Percentiles rank a stretch among this genome's conserved stretches.
phyloP scores from a whole-genome alignment of 92 coral and sea anemone genomes.

The Zoanthus solanderi region DNA sequence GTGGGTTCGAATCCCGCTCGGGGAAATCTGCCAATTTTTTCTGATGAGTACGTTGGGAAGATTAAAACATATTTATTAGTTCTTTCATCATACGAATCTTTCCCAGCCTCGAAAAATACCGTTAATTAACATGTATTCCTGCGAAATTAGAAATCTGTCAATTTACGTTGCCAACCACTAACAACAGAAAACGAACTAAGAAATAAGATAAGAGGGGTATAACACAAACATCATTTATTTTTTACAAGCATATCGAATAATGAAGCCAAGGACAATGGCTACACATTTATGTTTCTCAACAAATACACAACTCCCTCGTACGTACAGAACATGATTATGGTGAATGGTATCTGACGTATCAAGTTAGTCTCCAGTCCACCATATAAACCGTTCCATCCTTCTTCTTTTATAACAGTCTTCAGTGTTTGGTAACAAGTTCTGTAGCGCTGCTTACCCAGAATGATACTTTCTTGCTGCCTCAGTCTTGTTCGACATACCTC shows the following conservation, averaged over 20 bases:
- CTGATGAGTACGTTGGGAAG: too few relatives aligned
- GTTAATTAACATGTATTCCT: too few relatives aligned
- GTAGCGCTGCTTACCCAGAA: slow-evolving; percentile 56
- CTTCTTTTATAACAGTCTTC: slow-evolving; percentile 44
- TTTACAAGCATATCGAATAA: background rate
- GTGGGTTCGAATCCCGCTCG: too few relatives aligned
- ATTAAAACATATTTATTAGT: too few relatives aligned
- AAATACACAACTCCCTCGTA: slow-evolving; percentile 57
- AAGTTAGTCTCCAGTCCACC: slow-evolving; percentile 60
- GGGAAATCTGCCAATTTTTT: too few relatives aligned
- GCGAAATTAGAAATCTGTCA: too few relatives aligned
- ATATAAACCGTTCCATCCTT: slow-evolving; percentile 63
- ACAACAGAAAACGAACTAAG: background rate
- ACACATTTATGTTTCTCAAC: slow-evolving; percentile 9
- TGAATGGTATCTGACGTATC: slow-evolving; percentile 62
- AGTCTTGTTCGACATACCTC: slow-evolving; percentile 60
- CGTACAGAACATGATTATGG: slow-evolving; percentile 56
- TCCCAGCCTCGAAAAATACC: too few relatives aligned
- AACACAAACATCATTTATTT: background rate
- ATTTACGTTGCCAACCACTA: background rate
- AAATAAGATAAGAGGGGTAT: background rate
- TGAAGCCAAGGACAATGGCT: background rate
- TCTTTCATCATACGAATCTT: too few relatives aligned
- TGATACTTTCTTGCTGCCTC: slow-evolving; percentile 56
- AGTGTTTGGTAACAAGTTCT: slow-evolving; percentile 46